A percentile compares a stretch with the other conserved stretches of the same genome.
These are phyloP conservation scores for Parnassius glacialis DNA, from an alignment of 2,888 invertebrate genomes.

Conservation along the genomic window DNA sequence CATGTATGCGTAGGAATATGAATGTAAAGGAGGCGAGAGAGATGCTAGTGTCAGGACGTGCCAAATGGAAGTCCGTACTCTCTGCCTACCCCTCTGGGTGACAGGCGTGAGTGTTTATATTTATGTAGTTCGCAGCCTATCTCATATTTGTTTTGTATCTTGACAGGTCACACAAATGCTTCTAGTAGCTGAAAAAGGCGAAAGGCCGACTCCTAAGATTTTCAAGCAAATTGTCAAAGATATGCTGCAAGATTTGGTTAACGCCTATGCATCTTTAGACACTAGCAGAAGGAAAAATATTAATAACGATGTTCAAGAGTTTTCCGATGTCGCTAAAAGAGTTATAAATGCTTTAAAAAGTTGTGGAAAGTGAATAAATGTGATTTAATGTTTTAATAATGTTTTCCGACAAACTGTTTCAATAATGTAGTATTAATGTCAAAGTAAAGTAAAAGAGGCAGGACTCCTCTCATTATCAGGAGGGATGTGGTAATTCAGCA, in stretches of 20 bases:
- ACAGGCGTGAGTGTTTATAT: no score
- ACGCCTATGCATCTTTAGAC: slow-evolving; percentile 14
- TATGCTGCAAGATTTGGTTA: slow-evolving; percentile 20
- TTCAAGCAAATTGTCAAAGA: slow-evolving; percentile 14
- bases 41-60: no score
- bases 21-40: no score
- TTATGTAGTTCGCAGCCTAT: no score
- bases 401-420: no score
- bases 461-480: no score
- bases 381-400: neutral
- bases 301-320: slow-evolving; percentile 1
- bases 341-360: slow-evolving; percentile 18
- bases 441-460: no score
- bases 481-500: no score
- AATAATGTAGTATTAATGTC: no score
- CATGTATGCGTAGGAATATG: no score
- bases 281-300: slow-evolving; percentile 4
- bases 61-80: no score
- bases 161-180: slow-evolving; percentile 21
- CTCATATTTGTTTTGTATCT: neutral
- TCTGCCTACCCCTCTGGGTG: no score
- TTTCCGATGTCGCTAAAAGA: slow-evolving; percentile 10
- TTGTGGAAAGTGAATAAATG: slow-evolving; percentile 21
- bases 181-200: slow-evolving; percentile 19
- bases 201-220: slow-evolving; percentile 12